Conservation (phyloP, 1,140 invertebrate genomes). For the Condylostylus longicornis region DNA sequence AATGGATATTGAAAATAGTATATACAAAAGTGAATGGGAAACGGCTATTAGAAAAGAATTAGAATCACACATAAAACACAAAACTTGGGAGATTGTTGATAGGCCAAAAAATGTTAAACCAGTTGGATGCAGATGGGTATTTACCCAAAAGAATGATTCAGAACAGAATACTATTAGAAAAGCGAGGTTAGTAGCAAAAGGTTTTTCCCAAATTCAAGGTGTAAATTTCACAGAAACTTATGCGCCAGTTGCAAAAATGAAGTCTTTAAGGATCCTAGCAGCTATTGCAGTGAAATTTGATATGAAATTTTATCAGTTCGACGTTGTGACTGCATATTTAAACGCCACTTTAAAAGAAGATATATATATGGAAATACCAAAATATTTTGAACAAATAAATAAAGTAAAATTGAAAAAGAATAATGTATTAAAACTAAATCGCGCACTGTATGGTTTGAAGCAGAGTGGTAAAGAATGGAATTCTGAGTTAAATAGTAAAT, state of each 20-base stretch:
- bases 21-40: conserved; percentile 8
- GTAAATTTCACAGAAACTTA: conserved; percentile 27
- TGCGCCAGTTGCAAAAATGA: conserved; percentile 18
- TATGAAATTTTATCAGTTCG: conserved; percentile 22
- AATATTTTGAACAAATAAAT: conserved; percentile 13
- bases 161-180: conserved; percentile 24
- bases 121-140: conserved; percentile 26
- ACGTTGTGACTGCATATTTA: conserved; percentile 23
- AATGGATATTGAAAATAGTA: neutral
- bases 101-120: conserved; percentile 12
- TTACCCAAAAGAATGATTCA: conserved; percentile 18
- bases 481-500: conserved; percentile 10
- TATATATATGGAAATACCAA: conserved; percentile 29
- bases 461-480: conserved; percentile 24
- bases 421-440: conserved; percentile 18
- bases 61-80: conserved; percentile 9
- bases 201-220: conserved; percentile 14
- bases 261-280: conserved; percentile 5
- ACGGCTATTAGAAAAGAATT: conserved; percentile 14
- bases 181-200: conserved; percentile 25
- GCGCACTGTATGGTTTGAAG: conserved; percentile 25
- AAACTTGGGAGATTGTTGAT: conserved; percentile 14
- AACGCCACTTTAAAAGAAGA: conserved; percentile 26
- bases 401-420: no score
- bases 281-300: conserved; percentile 5